These are phyloP conservation scores for Trochalopteron elliotii DNA, from an alignment of 2,113 vertebrate genomes.

Conservation along the genomic window DNA sequence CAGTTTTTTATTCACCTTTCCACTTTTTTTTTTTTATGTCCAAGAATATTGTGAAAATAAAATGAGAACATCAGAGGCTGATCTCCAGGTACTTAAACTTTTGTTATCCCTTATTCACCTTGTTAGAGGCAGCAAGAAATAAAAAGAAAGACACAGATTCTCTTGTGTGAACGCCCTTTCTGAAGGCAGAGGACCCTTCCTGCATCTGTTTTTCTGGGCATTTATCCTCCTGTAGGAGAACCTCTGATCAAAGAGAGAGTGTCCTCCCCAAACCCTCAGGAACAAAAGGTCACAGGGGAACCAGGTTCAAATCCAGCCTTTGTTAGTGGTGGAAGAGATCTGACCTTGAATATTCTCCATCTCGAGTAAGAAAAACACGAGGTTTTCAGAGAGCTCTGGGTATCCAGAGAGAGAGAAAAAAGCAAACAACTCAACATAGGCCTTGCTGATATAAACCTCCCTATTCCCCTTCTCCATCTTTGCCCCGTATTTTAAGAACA, in stretches of 20 bases:
- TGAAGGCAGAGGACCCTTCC: neutral
- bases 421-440: neutral
- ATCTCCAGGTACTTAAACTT: slow-evolving; percentile 5
- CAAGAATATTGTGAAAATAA: slow-evolving; percentile 30
- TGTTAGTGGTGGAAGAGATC: neutral
- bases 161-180: neutral
- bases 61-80: neutral
- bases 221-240: neutral
- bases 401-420: neutral
- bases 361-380: neutral
- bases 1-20: neutral
- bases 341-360: neutral
- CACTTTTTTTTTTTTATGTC: neutral
- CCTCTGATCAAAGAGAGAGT: neutral
- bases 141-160: neutral
- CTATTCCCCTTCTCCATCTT: neutral
- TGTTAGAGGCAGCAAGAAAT: neutral
- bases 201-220: neutral
- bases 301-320: neutral
- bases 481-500: neutral
- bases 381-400: neutral
- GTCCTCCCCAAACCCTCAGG: neutral
- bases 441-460: neutral
- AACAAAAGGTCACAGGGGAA: neutral
- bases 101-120: neutral